Evolutionary conservation across 2,113 vertebrate genomes (phyloP).

Genomic region (Oryzias javanicus): DNA sequence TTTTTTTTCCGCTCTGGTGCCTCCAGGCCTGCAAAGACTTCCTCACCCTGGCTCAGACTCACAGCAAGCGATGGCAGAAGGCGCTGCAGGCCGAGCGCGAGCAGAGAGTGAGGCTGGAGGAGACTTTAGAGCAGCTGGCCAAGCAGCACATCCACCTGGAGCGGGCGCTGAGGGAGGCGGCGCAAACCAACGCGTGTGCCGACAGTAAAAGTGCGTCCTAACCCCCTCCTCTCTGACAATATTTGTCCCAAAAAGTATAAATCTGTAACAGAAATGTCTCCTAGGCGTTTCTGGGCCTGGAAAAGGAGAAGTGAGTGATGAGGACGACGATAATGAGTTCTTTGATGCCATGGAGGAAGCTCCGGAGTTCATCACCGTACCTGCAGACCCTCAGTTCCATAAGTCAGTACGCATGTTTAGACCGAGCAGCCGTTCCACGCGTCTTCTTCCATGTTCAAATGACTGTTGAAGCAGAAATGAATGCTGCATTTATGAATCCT

Average conservation of each 20-base stretch:
- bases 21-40: conserved; percentile 90
- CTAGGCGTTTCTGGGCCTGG: conserved; percentile 73
- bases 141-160: conserved; percentile 98
- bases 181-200: conserved; percentile 62
- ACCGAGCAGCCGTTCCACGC: not conserved
- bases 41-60: conserved; percentile 86
- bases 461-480: too few species aligned
- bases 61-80: conserved; percentile 95
- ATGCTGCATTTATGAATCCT: not conserved
- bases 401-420: conserved; percentile 75
- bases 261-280: not conserved
- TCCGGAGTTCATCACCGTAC: conserved; percentile 89
- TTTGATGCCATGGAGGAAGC: conserved; percentile 87
- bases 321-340: conserved; percentile 94
- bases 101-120: conserved; percentile 91
- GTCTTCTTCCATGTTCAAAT: not conserved
- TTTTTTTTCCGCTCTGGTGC: not conserved
- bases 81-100: conserved; percentile 91
- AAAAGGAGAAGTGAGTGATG: conserved; percentile 92
- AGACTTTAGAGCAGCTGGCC: conserved; percentile 92
- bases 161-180: conserved; percentile 88
- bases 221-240: not conserved
- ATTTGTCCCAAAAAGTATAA: not conserved
- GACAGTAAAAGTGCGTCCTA: conserved; percentile 81
- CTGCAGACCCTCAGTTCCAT: conserved; percentile 87